Evolutionary conservation across 1,140 invertebrate genomes (phyloP), one percentile per base, ranked within the genome.

Genomic region (Dinoponera quadriceps): DNA sequence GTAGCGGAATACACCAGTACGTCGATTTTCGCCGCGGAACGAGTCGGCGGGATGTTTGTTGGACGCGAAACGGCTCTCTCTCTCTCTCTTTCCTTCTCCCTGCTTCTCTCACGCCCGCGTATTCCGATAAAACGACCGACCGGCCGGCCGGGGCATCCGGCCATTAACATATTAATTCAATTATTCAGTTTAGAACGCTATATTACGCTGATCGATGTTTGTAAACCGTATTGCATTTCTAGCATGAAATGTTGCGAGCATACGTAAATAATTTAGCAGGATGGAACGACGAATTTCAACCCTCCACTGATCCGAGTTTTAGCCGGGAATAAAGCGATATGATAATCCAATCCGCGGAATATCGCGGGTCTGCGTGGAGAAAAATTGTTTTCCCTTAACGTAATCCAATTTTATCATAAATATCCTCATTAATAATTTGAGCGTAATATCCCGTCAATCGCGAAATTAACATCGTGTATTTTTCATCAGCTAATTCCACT

Each of bases 1-100:
- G 62, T 83, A 60, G 62, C 51, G 68, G 74, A 44, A 88, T 82
- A 77, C 72, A 57, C 22, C 54, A 63, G 59, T 72, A 82, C 27
- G 84, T 86, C 78, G 78, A 87, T 88, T 89, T 81, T 88, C 74
- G 59, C 80, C 44, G 69, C 44, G 25, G 22, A 59, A 68, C 57
- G 29, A 62, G 65, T 73, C 71, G 77, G 75, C 63, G n/a, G 81
- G 72, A 73, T 77, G 63, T 87, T 81, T 87, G 85, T 87, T 84
- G 74, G 73, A 73, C 38, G 60, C 20, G 63, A 86, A 84, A 87
- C 59, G 72, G 54, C 54, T 59, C 49, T 68, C 27, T 27, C 71
- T 60, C 7, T 60, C 55, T 44, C 55, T 27, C 55, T 9, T 20
- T 57, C 54, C 33, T 74, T 48, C 9, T 49, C 16, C 14, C 33